These are phyloP conservation scores for Hyles lineata DNA, from an alignment of 2,888 invertebrate species.

Conservation along the genomic window DNA sequence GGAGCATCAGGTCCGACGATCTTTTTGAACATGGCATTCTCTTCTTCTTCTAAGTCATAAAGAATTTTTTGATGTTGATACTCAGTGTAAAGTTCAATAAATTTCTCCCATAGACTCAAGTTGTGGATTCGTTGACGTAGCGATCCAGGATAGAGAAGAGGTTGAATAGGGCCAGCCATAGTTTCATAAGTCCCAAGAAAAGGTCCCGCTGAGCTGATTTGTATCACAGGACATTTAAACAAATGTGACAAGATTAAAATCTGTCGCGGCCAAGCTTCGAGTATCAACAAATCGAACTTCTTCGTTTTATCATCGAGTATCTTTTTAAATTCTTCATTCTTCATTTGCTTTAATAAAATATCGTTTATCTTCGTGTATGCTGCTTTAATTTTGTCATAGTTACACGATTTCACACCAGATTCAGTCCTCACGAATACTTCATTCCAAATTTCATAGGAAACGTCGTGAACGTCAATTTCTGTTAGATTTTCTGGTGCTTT, in stretches of 20 bases:
- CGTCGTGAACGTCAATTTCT: too few relatives aligned
- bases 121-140: constrained; percentile 44
- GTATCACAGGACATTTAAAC: constrained; percentile 50
- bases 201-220: constrained; percentile 54
- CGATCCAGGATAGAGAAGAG: constrained; percentile 48
- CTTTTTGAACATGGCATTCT: constrained; percentile 34
- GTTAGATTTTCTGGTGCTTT: too few relatives aligned
- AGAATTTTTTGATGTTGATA: constrained; percentile 32
- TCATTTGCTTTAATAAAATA: too few relatives aligned
- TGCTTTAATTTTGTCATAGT: too few relatives aligned
- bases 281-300: constrained; percentile 55
- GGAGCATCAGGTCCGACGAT: constrained; percentile 46
- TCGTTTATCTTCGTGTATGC: too few relatives aligned
- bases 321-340: too few relatives aligned
- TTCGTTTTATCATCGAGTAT: constrained; percentile 40
- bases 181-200: constrained; percentile 38
- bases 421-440: too few relatives aligned
- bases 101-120: constrained; percentile 50
- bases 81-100: constrained; percentile 42
- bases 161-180: constrained; percentile 52
- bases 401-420: too few relatives aligned
- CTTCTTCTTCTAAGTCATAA: constrained; percentile 28
- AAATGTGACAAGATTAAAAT: constrained; percentile 42
- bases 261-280: constrained; percentile 45
- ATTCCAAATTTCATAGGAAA: too few relatives aligned